Conservation (phyloP, 2,888 invertebrate species). For the Petrolisthes cinctipes region DNA sequence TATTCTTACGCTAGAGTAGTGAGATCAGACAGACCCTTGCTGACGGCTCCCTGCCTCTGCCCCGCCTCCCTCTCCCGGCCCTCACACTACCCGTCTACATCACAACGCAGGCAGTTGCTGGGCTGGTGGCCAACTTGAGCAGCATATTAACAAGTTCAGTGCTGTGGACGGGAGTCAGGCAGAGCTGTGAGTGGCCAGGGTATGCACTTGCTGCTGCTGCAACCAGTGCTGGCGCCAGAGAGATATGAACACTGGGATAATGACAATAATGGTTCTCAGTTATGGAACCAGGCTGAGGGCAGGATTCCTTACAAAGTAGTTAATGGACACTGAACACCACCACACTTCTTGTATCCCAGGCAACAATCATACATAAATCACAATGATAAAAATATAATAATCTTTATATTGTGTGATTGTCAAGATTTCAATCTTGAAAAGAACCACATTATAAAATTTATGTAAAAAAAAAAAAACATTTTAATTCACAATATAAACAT, state of each 20-base stretch:
- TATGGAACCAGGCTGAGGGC: constrained; percentile 6
- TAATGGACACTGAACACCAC: constrained; percentile 41
- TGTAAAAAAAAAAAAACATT: constrained; percentile 35
- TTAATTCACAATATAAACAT: constrained; percentile 51
- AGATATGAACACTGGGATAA: constrained; percentile 27
- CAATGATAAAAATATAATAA: constrained; percentile 59
- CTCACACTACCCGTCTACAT: constrained; percentile 49
- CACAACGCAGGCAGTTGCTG: constrained; percentile 47
- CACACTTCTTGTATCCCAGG: constrained; percentile 41
- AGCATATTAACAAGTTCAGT: constrained; percentile 26
- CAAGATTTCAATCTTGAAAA: constrained; percentile 42
- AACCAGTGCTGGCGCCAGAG: neutral
- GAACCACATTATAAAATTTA: constrained; percentile 53
- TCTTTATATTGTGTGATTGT: constrained; percentile 60
- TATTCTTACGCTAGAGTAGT: constrained; percentile 60
- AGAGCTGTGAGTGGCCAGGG: constrained; percentile 22
- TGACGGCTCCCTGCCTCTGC: constrained; percentile 35
- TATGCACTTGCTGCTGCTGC: neutral
- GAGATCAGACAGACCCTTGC: constrained; percentile 57
- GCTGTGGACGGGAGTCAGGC: constrained; percentile 27
- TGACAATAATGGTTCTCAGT: constrained; percentile 17
- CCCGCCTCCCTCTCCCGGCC: constrained; percentile 27
- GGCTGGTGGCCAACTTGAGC: constrained; percentile 51
- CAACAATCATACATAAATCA: constrained; percentile 55
- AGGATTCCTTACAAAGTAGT: constrained; percentile 30